phyloP scores from a whole-genome alignment of 2,888 invertebrate species.

The Boloria selene region DNA sequence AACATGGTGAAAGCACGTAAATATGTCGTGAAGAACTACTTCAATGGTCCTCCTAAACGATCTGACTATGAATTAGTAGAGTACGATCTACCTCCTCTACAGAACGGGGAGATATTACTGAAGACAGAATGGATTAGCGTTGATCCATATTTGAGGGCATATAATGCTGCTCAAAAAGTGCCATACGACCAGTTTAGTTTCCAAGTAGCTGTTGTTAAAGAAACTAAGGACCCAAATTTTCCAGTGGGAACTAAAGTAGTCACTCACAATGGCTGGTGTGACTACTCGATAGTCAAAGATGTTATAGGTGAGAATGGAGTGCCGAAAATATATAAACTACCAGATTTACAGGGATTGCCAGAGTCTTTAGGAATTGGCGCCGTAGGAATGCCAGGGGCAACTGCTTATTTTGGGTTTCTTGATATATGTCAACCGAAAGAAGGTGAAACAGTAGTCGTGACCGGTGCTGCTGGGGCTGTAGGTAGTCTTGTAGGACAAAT shows the following conservation, averaged over 20 bases:
- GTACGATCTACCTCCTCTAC: conserved; percentile 80
- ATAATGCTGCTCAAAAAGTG: conserved; percentile 31
- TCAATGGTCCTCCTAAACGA: conserved; percentile 81
- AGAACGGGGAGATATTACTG: conserved; percentile 74
- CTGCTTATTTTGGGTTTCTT: conserved; percentile 86
- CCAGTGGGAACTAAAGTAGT: conserved; percentile 82
- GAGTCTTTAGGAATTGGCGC: conserved; percentile 80
- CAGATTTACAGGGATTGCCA: conserved; percentile 73
- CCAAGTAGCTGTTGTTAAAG: conserved; percentile 69
- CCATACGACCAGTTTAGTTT: conserved; percentile 53
- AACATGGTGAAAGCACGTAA: conserved; percentile 71
- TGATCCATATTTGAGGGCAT: conserved; percentile 50
- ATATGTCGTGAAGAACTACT: conserved; percentile 80
- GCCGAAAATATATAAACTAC: conserved; percentile 54
- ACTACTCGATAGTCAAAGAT: conserved; percentile 38
- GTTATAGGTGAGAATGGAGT: conserved; percentile 46
- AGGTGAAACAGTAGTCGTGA: conserved; percentile 86
- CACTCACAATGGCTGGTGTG: conserved; percentile 83
- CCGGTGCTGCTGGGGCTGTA: conserved; percentile 87
- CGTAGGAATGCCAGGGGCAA: conserved; percentile 85
- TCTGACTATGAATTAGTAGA: conserved; percentile 82
- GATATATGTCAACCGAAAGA: conserved; percentile 84
- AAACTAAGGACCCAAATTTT: conserved; percentile 82
- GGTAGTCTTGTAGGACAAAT: conserved; percentile 88
- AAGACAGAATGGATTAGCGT: conserved; percentile 57